Percentiles rank a stretch among this genome's conserved stretches.
These are phyloP conservation scores for Ctenicera cuprea DNA, from an alignment of 2,888 invertebrate species.

Conservation along the genomic window DNA sequence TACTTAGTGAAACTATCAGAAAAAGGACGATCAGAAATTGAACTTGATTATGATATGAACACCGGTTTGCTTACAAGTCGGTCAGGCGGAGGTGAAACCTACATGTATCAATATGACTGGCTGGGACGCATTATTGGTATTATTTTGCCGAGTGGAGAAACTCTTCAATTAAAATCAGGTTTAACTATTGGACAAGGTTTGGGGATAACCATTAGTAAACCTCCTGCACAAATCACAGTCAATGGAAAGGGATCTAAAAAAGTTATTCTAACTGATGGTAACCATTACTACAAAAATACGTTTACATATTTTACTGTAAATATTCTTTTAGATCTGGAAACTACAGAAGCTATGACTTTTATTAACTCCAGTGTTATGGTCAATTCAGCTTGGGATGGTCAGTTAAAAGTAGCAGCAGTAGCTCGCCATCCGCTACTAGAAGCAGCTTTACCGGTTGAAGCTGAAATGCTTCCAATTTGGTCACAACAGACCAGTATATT, in stretches of 20 bases:
- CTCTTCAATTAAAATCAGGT: slow-evolving; percentile 85
- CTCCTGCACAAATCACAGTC: slow-evolving; percentile 67
- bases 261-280: slow-evolving; percentile 75
- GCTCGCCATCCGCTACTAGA: slow-evolving; percentile 89
- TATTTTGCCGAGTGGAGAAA: slow-evolving; percentile 94
- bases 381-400: slow-evolving; percentile 84
- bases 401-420: slow-evolving; percentile 84
- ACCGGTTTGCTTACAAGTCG: slow-evolving; percentile 90
- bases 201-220: slow-evolving; percentile 79
- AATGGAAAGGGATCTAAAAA: slow-evolving; percentile 73
- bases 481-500: slow-evolving; percentile 87
- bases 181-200: slow-evolving; percentile 86
- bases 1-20: slow-evolving; percentile 91
- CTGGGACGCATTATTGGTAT: slow-evolving; percentile 91
- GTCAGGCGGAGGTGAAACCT: slow-evolving; percentile 90
- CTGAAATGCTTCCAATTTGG: slow-evolving; percentile 93
- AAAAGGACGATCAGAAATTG: slow-evolving; percentile 91
- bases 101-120: slow-evolving; percentile 93
- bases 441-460: slow-evolving; percentile 89
- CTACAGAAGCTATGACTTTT: slow-evolving; percentile 84
- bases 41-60: slow-evolving; percentile 92
- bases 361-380: slow-evolving; percentile 88
- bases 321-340: slow-evolving; percentile 75
- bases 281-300: slow-evolving; percentile 41
- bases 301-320: not conserved